phyloP scores from a whole-genome alignment of 2,797 vertebrate species.

The Pempheris klunzingeri region DNA sequence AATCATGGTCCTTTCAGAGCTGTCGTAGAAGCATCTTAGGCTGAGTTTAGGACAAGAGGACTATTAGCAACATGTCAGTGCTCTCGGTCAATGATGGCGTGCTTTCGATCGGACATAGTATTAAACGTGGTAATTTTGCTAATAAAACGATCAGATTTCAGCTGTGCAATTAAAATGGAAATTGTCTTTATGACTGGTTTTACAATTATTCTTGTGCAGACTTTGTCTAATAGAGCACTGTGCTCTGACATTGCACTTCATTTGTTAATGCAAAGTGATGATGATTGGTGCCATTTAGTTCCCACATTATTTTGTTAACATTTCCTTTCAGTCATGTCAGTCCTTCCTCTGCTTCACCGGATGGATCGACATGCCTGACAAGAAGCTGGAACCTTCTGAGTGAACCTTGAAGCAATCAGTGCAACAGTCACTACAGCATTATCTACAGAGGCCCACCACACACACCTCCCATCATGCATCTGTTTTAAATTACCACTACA shows the following conservation, averaged over 20 bases:
- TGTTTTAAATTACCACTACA: slow-evolving; percentile 26
- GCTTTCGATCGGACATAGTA: slow-evolving; percentile 29
- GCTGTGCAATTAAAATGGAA: slow-evolving; percentile 20
- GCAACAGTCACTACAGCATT: slow-evolving; percentile 70
- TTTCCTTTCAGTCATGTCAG: slow-evolving; percentile 34
- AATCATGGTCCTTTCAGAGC: slow-evolving; percentile 62
- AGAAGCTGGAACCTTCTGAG: slow-evolving; percentile 39
- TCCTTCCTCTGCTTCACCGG: slow-evolving; percentile 11
- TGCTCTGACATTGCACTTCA: slow-evolving; percentile 14
- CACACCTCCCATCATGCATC: slow-evolving; percentile 27
- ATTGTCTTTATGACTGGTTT: slow-evolving; percentile 3
- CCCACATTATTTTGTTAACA: slow-evolving; percentile 32
- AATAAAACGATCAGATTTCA: slow-evolving; percentile 16
- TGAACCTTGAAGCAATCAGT: slow-evolving; percentile 45
- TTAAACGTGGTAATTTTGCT: slow-evolving; percentile 12
- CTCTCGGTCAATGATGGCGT: slow-evolving; percentile 7
- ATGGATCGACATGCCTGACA: slow-evolving; percentile 24
- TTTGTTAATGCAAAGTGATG: slow-evolving; percentile 9
- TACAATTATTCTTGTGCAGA: slow-evolving; percentile 8
- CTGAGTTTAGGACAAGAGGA: slow-evolving; percentile 30
- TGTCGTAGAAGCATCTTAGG: slow-evolving; percentile 16
- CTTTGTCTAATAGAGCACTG: not conserved
- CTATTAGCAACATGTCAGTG: slow-evolving; percentile 1
- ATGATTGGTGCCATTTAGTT: slow-evolving; percentile 75
- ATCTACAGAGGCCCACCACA: slow-evolving; percentile 57